Conservation (phyloP, 2,113 vertebrate species). For the Notothenia rossii region DNA sequence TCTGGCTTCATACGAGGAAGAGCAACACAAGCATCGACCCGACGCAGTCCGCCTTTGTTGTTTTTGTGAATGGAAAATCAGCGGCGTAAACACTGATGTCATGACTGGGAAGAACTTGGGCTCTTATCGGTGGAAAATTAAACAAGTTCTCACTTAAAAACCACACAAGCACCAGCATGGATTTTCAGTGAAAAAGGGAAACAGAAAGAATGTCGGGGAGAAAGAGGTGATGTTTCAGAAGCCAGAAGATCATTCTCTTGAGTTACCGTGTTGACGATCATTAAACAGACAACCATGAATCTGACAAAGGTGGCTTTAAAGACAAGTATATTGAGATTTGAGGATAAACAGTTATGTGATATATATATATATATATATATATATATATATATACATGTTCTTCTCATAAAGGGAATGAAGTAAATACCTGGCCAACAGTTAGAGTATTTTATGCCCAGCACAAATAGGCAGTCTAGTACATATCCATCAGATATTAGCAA, state of each 20-base stretch:
- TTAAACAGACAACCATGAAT: conserved; percentile 24
- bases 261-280: neutral
- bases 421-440: conserved; percentile 29
- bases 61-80: too few species aligned
- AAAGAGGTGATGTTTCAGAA: conserved; percentile 13
- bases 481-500: conserved; percentile 12
- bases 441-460: conserved; percentile 1
- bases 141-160: too few species aligned
- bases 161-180: too few species aligned
- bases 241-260: neutral
- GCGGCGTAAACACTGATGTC: too few species aligned
- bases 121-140: too few species aligned
- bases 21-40: too few species aligned
- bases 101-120: too few species aligned
- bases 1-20: too few species aligned
- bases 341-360: conserved; percentile 56
- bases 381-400: neutral
- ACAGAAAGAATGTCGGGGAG: neutral
- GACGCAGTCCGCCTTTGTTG: too few species aligned
- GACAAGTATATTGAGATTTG: conserved; percentile 62
- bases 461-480: neutral
- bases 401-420: conserved; percentile 49
- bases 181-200: too few species aligned
- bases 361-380: neutral
- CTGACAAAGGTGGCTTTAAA: conserved; percentile 43